These are phyloP conservation scores for Cepaea nemoralis DNA, from an alignment of 1,140 invertebrate species.

Conservation along the genomic window DNA sequence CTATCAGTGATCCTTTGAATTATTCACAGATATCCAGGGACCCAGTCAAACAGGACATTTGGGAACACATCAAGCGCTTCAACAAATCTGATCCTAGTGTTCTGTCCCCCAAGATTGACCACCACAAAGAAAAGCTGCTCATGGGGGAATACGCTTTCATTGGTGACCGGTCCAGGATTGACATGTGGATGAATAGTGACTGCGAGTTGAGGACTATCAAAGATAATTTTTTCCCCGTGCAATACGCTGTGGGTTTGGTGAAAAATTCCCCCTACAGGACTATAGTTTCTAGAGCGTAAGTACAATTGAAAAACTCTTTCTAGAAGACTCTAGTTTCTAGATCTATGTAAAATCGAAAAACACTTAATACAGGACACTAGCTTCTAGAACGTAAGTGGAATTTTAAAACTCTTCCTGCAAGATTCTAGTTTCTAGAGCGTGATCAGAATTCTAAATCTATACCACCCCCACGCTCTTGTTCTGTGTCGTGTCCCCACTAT, in stretches of 20 bases:
- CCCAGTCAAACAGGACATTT: conserved; percentile 40
- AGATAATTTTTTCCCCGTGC: conserved; percentile 56
- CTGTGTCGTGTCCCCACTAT: too few relatives aligned
- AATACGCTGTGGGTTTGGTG: conserved; percentile 54
- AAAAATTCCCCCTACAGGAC: conserved; percentile 55
- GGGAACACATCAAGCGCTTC: conserved; percentile 49
- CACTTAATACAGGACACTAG: too few relatives aligned
- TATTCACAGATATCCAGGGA: conserved; percentile 33
- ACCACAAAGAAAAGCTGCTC: conserved; percentile 50
- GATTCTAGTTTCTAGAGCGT: too few relatives aligned
- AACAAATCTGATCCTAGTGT: conserved; percentile 45
- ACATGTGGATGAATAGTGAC: conserved; percentile 41
- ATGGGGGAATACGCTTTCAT: conserved; percentile 53
- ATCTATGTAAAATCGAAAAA: too few relatives aligned
- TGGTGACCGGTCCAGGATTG: conserved; percentile 51
- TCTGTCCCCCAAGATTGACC: conserved; percentile 34
- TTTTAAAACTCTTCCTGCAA: too few relatives aligned
- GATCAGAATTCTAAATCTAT: too few relatives aligned
- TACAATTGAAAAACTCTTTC: background rate
- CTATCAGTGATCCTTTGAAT: background rate
- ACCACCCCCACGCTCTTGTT: too few relatives aligned
- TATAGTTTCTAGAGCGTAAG: conserved; percentile 56
- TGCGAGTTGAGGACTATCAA: conserved; percentile 53
- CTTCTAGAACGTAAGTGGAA: too few relatives aligned
- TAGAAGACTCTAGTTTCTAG: too few relatives aligned